phyloP scores from a whole-genome alignment of 2,113 vertebrate genomes.

The Bos javanicus region DNA sequence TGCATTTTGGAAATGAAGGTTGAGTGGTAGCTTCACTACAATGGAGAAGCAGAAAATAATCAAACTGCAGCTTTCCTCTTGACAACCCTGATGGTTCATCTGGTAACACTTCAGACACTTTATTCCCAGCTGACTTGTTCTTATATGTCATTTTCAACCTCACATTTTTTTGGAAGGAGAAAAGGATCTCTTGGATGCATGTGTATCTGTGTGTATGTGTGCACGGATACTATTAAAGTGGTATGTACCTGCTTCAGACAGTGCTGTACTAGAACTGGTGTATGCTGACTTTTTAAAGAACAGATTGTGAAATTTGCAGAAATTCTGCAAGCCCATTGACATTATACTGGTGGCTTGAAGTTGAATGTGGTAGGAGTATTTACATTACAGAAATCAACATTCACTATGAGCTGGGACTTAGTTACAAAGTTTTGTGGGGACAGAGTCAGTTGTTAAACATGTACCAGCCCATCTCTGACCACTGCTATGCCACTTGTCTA shows the following conservation, averaged over 20 bases:
- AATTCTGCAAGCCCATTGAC: neutral
- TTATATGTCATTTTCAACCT: constrained; percentile 34
- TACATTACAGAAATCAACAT: neutral
- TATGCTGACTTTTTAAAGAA: neutral
- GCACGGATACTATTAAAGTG: neutral
- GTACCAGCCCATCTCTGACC: neutral
- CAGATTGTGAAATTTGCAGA: neutral
- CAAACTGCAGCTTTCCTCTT: constrained; percentile 63
- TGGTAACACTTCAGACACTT: constrained; percentile 62
- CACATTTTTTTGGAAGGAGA: constrained; percentile 42
- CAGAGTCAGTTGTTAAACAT: neutral
- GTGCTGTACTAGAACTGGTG: neutral
- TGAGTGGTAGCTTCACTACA: constrained; percentile 54
- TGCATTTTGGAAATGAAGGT: constrained; percentile 62
- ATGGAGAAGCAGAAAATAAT: constrained; percentile 66
- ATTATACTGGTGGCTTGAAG: neutral
- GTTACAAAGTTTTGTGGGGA: neutral
- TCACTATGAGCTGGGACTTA: neutral
- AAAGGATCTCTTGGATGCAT: constrained; percentile 39
- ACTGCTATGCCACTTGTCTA: neutral
- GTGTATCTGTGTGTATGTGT: neutral
- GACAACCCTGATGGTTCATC: constrained; percentile 66
- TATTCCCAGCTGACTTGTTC: constrained; percentile 60
- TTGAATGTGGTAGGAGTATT: neutral
- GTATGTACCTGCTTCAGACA: neutral